Conservation (phyloP, 2,113 vertebrate species). For the Vulpes vulpes region DNA sequence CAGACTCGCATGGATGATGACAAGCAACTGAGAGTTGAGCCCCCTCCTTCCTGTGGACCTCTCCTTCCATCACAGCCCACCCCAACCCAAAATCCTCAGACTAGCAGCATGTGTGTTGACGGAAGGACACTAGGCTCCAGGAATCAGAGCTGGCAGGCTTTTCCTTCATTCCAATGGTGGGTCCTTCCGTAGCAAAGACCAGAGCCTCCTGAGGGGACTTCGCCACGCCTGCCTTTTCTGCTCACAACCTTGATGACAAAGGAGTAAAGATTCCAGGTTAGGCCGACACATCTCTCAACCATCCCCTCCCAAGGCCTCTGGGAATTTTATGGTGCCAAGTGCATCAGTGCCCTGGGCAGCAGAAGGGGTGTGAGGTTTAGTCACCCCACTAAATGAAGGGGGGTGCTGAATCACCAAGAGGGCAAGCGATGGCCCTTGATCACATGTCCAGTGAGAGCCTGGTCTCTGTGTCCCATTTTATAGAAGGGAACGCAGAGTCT, state of each 20-base stretch:
- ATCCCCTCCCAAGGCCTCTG: background rate
- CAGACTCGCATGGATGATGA: accelerated
- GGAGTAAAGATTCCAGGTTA: background rate
- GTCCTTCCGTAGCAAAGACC: background rate
- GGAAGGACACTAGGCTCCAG: background rate
- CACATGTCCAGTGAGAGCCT: background rate
- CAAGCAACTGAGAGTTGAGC: background rate
- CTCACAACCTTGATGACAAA: conserved; percentile 28
- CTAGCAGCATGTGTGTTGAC: too few species aligned
- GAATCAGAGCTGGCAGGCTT: background rate
- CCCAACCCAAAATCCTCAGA: background rate
- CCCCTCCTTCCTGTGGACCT: accelerated
- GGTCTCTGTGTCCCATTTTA: background rate
- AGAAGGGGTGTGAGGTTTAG: background rate
- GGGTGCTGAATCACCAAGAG: background rate
- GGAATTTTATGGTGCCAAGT: background rate
- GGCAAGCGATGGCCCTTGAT: background rate
- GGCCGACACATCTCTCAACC: background rate
- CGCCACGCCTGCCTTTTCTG: background rate
- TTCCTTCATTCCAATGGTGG: background rate
- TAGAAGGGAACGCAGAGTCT: background rate
- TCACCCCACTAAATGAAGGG: background rate
- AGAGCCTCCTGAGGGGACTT: background rate
- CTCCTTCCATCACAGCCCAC: background rate
- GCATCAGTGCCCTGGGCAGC: background rate